These are phyloP conservation scores for Tupaia chinensis DNA, from an alignment of 2,113 vertebrate species.

Conservation along the genomic window DNA sequence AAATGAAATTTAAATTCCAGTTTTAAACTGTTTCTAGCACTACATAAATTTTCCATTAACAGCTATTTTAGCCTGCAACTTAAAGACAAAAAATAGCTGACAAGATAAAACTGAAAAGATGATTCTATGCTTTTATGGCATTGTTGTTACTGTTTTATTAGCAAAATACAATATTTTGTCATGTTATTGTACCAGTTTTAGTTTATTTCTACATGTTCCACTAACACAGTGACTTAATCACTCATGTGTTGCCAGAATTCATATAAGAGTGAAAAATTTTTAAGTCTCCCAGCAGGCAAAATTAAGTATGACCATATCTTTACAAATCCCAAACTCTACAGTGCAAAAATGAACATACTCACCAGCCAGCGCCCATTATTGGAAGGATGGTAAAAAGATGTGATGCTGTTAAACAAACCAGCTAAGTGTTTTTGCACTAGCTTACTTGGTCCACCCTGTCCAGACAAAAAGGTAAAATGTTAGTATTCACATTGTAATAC, in stretches of 20 bases:
- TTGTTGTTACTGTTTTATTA: not conserved
- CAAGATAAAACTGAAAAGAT: slow-evolving; percentile 22
- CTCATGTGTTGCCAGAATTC: not conserved
- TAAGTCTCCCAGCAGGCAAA: not conserved
- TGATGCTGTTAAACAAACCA: slow-evolving; percentile 97
- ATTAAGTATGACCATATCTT: not conserved
- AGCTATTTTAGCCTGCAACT: slow-evolving; percentile 31
- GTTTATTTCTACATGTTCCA: slow-evolving; percentile 2
- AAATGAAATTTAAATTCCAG: not conserved
- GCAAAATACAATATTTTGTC: not conserved
- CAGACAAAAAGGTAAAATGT: slow-evolving; percentile 67
- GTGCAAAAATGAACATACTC: slow-evolving; percentile 82
- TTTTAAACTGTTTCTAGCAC: slow-evolving; percentile 42
- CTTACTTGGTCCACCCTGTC: slow-evolving; percentile 96
- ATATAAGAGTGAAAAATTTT: not conserved
- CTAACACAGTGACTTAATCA: slow-evolving; percentile 3
- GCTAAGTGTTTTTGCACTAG: slow-evolving; percentile 95
- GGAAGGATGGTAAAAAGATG: slow-evolving; percentile 98
- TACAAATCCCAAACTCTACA: slow-evolving; percentile 21
- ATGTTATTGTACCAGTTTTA: not conserved
- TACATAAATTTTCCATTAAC: slow-evolving; percentile 46
- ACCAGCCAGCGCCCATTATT: slow-evolving; percentile 99
- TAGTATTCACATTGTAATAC: not conserved
- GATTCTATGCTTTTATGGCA: not conserved
- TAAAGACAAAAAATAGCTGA: not conserved